A percentile compares a stretch with the other conserved stretches of the same genome.
Evolutionary conservation across 2,113 vertebrate genomes (phyloP).

Genomic region (Heterotis niloticus): DNA sequence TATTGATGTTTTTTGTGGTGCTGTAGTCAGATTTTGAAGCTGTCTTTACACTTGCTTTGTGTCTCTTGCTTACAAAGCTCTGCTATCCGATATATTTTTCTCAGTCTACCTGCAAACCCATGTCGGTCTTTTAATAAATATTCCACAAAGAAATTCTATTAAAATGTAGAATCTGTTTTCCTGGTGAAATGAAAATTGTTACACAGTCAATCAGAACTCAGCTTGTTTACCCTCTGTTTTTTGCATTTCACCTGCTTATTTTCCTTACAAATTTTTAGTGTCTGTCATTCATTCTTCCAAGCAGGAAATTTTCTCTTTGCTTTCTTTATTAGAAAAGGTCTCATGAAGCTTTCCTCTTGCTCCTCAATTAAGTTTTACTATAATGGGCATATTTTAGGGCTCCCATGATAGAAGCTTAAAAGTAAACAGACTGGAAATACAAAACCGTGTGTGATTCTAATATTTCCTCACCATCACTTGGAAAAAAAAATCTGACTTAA

Average conservation of each 20-base stretch:
- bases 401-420: neutral
- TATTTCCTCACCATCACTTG: no score
- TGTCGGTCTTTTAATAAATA: neutral
- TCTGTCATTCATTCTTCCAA: neutral
- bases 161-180: neutral
- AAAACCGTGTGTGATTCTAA: no score
- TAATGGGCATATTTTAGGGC: no score
- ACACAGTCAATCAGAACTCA: no score
- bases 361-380: no score
- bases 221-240: no score
- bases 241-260: neutral
- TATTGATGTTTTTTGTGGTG: neutral
- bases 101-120: neutral
- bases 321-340: neutral
- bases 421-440: no score
- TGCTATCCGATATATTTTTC: neutral
- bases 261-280: neutral
- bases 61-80: neutral
- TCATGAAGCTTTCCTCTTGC: neutral
- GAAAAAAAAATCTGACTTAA: no score
- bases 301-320: neutral
- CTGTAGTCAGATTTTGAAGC: neutral
- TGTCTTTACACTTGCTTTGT: slow-evolving; percentile 5
- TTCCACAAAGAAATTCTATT: neutral
- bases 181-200: neutral